Conservation (phyloP, 2,888 invertebrate species). For the Drosophila subquinaria region DNA sequence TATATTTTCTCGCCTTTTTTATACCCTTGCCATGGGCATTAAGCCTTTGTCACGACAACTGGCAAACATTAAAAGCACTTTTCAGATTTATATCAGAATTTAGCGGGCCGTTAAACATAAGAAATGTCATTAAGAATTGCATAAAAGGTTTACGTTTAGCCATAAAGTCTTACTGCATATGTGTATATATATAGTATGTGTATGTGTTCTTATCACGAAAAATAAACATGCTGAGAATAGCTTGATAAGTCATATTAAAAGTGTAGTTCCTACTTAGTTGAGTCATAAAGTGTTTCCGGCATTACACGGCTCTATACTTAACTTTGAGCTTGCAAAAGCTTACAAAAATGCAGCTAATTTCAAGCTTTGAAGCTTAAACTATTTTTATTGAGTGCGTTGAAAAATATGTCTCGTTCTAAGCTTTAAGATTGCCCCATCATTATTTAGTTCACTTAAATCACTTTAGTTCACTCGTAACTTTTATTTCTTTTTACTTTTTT, state of each 20-base stretch:
- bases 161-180: conserved; percentile 4
- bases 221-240: not conserved
- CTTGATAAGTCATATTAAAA: conserved; percentile 1
- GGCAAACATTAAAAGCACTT: conserved; percentile 32
- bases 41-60: conserved; percentile 39
- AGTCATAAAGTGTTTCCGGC: not conserved
- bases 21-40: conserved; percentile 44
- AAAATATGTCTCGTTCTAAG: not conserved
- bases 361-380: not conserved
- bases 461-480: not conserved
- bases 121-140: conserved; percentile 34
- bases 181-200: too few relatives aligned
- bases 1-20: conserved; percentile 12
- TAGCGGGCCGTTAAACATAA: conserved; percentile 19
- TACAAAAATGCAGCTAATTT: not conserved
- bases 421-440: not conserved
- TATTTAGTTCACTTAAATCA: not conserved
- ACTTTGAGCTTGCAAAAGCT: not conserved
- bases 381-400: not conserved
- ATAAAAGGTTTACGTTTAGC: conserved; percentile 15
- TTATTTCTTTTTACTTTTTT: not conserved
- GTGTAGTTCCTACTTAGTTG: not conserved
- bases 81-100: conserved; percentile 36
- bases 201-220: not conserved
- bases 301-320: not conserved